A percentile compares a stretch with the other conserved stretches of the same genome.
Evolutionary conservation across 2,113 vertebrate species (phyloP).

Genomic region (Acanthochromis polyacanthus): DNA sequence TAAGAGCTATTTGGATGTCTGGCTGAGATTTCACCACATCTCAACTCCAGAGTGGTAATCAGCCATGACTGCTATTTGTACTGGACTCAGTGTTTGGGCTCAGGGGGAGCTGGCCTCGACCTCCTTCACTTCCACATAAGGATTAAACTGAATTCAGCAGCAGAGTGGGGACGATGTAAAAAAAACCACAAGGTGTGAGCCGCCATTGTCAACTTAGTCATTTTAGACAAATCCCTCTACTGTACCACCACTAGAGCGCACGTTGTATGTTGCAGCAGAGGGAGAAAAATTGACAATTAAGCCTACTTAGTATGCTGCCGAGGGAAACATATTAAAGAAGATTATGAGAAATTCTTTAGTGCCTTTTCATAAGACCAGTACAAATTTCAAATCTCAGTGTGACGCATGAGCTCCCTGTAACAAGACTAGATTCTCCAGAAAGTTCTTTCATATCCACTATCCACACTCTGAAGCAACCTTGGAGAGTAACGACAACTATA

Average conservation of each 20-base stretch:
- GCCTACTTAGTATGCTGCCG: conserved; percentile 64
- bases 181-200: conserved; percentile 55
- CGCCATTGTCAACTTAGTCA: conserved; percentile 58
- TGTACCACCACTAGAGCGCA: conserved; percentile 32
- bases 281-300: conserved; percentile 72
- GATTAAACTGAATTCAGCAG: conserved; percentile 45
- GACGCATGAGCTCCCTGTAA: conserved; percentile 38
- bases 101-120: conserved; percentile 22
- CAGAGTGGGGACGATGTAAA: conserved; percentile 12
- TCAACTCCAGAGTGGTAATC: conserved; percentile 57
- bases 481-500: neutral
- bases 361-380: conserved; percentile 64
- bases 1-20: conserved; percentile 66
- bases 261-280: conserved; percentile 29
- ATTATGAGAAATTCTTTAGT: conserved; percentile 79
- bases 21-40: conserved; percentile 65
- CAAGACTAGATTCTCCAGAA: conserved; percentile 31
- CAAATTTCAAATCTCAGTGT: conserved; percentile 58
- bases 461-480: conserved; percentile 9
- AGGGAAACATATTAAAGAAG: conserved; percentile 73
- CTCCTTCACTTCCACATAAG: conserved; percentile 44
- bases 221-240: conserved; percentile 61
- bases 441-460: conserved; percentile 7
- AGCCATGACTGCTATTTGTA: conserved; percentile 65
- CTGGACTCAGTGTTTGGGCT: conserved; percentile 21